Conservation (phyloP, 1,140 invertebrate species). For the Ceratosolen fusciceps region DNA sequence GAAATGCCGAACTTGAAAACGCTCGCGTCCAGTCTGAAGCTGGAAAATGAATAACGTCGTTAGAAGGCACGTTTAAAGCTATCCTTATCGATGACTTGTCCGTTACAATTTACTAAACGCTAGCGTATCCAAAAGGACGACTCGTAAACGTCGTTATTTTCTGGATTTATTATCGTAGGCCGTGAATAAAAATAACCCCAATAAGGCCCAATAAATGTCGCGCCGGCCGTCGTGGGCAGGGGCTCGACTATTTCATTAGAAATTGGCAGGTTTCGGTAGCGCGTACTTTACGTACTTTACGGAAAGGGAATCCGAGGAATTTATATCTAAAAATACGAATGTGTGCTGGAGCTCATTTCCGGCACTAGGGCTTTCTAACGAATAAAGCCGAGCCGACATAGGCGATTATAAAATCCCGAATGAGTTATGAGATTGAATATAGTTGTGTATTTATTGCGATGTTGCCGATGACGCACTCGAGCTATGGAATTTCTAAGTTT, state of each 20-base stretch:
- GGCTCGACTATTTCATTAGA: no score
- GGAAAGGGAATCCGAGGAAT: neutral
- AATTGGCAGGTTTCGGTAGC: neutral
- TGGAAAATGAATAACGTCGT: no score
- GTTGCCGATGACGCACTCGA: neutral
- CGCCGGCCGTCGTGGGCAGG: no score
- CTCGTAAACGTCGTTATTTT: no score
- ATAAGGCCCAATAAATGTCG: no score
- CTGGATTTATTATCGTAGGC: no score
- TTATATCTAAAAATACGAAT: slow-evolving; percentile 4
- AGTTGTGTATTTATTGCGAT: neutral
- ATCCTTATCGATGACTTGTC: no score
- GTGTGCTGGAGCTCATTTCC: neutral
- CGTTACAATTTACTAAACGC: no score
- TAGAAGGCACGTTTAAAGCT: no score
- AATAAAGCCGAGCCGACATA: neutral
- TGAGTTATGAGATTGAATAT: slow-evolving; percentile 19
- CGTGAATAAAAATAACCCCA: no score
- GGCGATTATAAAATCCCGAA: neutral
- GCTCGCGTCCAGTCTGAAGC: no score
- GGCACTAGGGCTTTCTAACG: neutral
- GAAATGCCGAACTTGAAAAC: neutral
- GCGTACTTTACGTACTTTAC: neutral
- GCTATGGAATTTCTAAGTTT: slow-evolving; percentile 17
- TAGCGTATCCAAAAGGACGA: no score